Conservation (phyloP, 2,113 vertebrate genomes). For the Marmota monax region DNA sequence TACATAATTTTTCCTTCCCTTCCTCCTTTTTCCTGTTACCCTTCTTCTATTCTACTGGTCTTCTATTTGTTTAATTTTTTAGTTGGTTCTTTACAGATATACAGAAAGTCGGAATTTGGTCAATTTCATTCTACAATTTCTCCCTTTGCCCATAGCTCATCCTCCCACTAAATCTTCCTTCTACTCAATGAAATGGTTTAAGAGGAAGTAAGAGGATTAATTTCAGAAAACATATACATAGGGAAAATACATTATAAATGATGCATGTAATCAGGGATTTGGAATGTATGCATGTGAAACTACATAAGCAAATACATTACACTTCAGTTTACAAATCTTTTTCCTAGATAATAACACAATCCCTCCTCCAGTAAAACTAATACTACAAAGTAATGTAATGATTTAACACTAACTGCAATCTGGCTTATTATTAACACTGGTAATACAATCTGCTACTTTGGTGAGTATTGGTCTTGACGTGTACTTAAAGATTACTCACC, state of each 20-base stretch:
- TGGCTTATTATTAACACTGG: neutral
- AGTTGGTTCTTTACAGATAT: too few species aligned
- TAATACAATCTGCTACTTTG: neutral
- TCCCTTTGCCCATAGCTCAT: too few species aligned
- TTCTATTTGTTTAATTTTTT: too few species aligned
- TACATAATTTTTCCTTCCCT: too few species aligned
- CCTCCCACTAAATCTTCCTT: too few species aligned
- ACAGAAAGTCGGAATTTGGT: too few species aligned
- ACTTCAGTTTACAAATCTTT: neutral
- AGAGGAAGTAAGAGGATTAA: neutral
- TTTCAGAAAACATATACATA: neutral
- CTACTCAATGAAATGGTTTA: neutral
- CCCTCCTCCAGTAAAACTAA: neutral
- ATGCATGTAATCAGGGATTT: neutral
- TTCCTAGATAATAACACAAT: neutral
- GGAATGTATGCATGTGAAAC: neutral
- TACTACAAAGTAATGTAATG: neutral
- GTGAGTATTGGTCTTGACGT: neutral
- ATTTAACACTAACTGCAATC: neutral
- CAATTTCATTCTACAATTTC: too few species aligned
- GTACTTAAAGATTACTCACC: neutral
- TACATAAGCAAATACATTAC: neutral
- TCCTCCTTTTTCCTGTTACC: too few species aligned
- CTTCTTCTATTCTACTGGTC: too few species aligned
- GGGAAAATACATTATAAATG: neutral